phyloP scores from a whole-genome alignment of 2,113 vertebrate species.

The Atherinomorus stipes region DNA sequence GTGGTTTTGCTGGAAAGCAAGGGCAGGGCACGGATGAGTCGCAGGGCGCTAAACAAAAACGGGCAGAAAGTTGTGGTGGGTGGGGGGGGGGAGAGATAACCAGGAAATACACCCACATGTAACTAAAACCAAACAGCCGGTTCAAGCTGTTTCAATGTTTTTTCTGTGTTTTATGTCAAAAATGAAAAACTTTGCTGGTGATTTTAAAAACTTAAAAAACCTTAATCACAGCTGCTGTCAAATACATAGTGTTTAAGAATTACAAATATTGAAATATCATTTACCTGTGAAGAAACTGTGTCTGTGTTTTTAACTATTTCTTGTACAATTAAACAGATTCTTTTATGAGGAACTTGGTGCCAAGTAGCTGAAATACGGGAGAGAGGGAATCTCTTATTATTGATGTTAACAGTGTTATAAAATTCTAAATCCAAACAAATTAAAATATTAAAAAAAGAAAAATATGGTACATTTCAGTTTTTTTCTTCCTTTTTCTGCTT shows the following conservation, averaged over 20 bases:
- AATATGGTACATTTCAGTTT: slow-evolving; percentile 98
- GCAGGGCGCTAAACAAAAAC: slow-evolving; percentile 11
- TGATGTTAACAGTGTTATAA: slow-evolving; percentile 99
- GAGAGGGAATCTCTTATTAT: slow-evolving; percentile 97
- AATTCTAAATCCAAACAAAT: slow-evolving; percentile 96
- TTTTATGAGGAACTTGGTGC: slow-evolving; percentile 99
- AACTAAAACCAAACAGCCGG: slow-evolving; percentile 90
- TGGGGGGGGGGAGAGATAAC: slow-evolving; percentile 68
- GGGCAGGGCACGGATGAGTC: slow-evolving; percentile 39
- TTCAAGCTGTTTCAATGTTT: slow-evolving; percentile 96
- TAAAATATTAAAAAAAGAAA: slow-evolving; percentile 97
- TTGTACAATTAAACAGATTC: slow-evolving; percentile 99
- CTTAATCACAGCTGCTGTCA: slow-evolving; percentile 99
- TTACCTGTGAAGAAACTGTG: slow-evolving; percentile 99
- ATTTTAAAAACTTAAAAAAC: slow-evolving; percentile 94
- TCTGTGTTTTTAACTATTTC: slow-evolving; percentile 99
- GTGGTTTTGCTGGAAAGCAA: slow-evolving; percentile 37
- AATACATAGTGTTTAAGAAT: slow-evolving; percentile 99
- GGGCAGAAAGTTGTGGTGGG: not conserved
- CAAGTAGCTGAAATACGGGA: slow-evolving; percentile 96
- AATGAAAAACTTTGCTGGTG: slow-evolving; percentile 91
- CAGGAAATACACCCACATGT: slow-evolving; percentile 98
- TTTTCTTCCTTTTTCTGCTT: slow-evolving; percentile 78
- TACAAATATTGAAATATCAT: slow-evolving; percentile 95
- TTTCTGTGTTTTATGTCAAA: slow-evolving; percentile 98